Evolutionary conservation across 92 coral and sea anemone genomes (phyloP).

Genomic region (Isaurus tuberculatus): DNA sequence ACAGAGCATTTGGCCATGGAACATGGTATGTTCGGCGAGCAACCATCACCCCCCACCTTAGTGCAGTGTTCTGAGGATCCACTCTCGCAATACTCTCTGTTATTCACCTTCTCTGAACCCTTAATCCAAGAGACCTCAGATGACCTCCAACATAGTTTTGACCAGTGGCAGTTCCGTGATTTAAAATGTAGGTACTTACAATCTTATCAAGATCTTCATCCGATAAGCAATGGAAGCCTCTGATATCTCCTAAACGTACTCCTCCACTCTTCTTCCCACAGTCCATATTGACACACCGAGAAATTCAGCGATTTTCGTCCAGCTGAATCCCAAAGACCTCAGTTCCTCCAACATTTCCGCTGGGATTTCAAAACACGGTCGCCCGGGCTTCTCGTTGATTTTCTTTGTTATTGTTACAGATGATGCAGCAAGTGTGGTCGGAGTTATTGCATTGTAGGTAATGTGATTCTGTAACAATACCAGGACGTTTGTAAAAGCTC

Average conservation of each 20-base stretch:
- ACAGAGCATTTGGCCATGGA: conserved; percentile 61
- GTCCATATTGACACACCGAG: conserved; percentile 64
- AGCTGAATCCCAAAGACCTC: conserved; percentile 50
- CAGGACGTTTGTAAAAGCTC: conserved; percentile 26
- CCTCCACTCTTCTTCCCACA: conserved; percentile 49
- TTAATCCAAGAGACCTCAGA: conserved; percentile 62
- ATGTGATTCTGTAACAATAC: conserved; percentile 54
- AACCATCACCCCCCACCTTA: conserved; percentile 61
- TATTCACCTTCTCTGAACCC: conserved; percentile 61
- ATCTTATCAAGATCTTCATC: conserved; percentile 57
- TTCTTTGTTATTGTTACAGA: conserved; percentile 37
- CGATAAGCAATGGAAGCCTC: conserved; percentile 25
- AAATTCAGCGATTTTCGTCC: conserved; percentile 46
- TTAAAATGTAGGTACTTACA: conserved; percentile 36
- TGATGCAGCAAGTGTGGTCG: conserved; percentile 51
- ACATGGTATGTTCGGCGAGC: conserved; percentile 56
- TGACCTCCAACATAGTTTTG: conserved; percentile 57
- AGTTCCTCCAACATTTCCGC: conserved; percentile 52
- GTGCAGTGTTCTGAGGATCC: conserved; percentile 59
- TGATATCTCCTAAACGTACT: conserved; percentile 46
- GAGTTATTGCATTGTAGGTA: conserved; percentile 46
- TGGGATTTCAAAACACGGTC: conserved; percentile 46
- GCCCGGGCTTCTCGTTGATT: conserved; percentile 48
- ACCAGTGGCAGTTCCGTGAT: conserved; percentile 65
- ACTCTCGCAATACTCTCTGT: conserved; percentile 63